Evolutionary conservation across 2,797 vertebrate species (phyloP).

Genomic region (Dipus sagitta): DNA sequence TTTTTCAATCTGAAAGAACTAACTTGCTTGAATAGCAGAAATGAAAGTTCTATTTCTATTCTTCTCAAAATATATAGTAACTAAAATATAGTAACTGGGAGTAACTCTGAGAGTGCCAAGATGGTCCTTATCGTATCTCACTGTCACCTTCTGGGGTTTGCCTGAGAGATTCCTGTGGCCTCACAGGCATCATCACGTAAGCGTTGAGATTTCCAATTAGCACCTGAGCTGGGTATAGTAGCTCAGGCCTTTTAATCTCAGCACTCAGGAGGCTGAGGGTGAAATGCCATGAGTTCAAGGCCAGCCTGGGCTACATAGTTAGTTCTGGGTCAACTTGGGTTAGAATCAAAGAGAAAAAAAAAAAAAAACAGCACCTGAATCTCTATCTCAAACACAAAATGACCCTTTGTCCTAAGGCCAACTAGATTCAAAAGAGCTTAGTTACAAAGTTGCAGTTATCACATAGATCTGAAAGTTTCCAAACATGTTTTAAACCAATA

Average conservation of each 20-base stretch:
- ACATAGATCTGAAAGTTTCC: neutral
- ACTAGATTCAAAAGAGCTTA: conserved; percentile 27
- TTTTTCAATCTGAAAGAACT: neutral
- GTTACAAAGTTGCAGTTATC: neutral
- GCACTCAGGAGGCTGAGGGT: no score
- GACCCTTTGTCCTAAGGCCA: conserved; percentile 34
- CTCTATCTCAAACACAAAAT: neutral
- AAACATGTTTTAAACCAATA: neutral
- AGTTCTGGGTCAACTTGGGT: no score
- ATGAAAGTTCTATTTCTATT: conserved; percentile 43
- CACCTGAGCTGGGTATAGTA: no score
- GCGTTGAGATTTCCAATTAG: neutral
- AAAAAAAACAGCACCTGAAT: no score
- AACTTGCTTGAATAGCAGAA: conserved; percentile 8
- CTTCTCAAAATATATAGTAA: neutral
- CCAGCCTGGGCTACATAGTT: no score
- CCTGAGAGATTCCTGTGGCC: neutral
- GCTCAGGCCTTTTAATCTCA: no score
- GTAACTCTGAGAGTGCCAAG: neutral
- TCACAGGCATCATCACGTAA: neutral
- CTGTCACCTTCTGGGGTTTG: neutral
- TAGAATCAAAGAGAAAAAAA: no score
- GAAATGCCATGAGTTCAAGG: no score
- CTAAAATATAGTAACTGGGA: neutral
- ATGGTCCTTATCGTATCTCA: neutral